phyloP scores from a whole-genome alignment of 1,140 invertebrate genomes.

The Drosophila leontia region DNA sequence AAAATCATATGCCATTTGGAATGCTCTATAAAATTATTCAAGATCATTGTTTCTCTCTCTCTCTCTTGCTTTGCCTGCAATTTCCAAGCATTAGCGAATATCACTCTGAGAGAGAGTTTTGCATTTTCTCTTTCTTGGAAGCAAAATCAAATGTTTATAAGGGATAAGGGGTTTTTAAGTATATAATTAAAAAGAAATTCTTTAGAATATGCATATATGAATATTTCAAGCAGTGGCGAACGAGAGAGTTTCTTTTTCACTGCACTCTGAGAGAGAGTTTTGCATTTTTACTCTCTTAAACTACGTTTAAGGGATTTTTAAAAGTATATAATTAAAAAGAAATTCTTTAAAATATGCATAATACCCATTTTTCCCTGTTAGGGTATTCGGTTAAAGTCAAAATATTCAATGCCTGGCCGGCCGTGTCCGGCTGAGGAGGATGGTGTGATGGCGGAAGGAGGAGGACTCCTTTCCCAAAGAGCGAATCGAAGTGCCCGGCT shows the following conservation, averaged over 20 bases:
- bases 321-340: too few relatives aligned
- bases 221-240: too few relatives aligned
- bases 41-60: not conserved
- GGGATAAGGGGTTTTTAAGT: too few relatives aligned
- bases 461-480: not conserved
- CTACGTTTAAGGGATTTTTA: too few relatives aligned
- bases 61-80: not conserved
- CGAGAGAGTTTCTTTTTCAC: not conserved
- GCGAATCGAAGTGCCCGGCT: conserved; percentile 60
- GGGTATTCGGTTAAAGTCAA: conserved; percentile 47
- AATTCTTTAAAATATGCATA: not conserved
- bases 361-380: not conserved
- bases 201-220: too few relatives aligned
- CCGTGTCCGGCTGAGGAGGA: conserved; percentile 39
- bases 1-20: not conserved
- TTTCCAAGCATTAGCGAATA: too few relatives aligned
- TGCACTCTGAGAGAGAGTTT: not conserved
- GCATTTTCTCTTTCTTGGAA: not conserved
- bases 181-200: too few relatives aligned
- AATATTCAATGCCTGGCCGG: conserved; percentile 56
- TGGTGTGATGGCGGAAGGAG: conserved; percentile 8
- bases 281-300: too few relatives aligned
- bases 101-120: too few relatives aligned
- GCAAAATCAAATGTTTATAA: too few relatives aligned
- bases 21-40: not conserved